These are phyloP conservation scores for Chelmon rostratus DNA, from an alignment of 2,797 vertebrate species.

Conservation along the genomic window DNA sequence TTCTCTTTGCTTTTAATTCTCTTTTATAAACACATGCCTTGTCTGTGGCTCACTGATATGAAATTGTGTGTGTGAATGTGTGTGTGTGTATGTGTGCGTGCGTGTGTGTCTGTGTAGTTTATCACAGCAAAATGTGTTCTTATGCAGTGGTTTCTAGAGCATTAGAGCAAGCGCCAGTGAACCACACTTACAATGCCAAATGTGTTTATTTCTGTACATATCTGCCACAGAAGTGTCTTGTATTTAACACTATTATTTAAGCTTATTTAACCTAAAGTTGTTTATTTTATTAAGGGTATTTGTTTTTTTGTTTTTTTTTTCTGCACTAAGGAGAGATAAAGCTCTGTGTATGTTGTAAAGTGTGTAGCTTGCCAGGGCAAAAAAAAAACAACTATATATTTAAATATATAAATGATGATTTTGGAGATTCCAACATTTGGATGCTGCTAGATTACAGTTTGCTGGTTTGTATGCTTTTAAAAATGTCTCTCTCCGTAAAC, in stretches of 20 bases:
- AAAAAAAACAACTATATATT: slow-evolving; percentile 78
- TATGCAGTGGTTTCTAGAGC: slow-evolving; percentile 83
- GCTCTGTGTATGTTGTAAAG: slow-evolving; percentile 88
- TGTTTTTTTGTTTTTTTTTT: slow-evolving; percentile 72
- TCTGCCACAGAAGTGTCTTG: slow-evolving; percentile 93
- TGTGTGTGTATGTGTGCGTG: slow-evolving; percentile 42
- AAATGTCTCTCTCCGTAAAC: slow-evolving; percentile 88
- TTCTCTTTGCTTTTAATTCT: slow-evolving; percentile 78
- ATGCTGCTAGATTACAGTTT: slow-evolving; percentile 94
- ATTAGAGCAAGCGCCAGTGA: slow-evolving; percentile 83
- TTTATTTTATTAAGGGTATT: slow-evolving; percentile 89
- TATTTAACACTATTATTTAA: slow-evolving; percentile 99
- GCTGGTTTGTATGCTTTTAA: slow-evolving; percentile 95
- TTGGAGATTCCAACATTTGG: slow-evolving; percentile 92
- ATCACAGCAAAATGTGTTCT: slow-evolving; percentile 83
- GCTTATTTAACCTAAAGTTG: slow-evolving; percentile 96
- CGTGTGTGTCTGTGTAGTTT: slow-evolving; percentile 51
- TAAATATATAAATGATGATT: slow-evolving; percentile 86
- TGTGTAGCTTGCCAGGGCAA: slow-evolving; percentile 87
- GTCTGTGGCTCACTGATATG: slow-evolving; percentile 89
- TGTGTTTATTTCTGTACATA: slow-evolving; percentile 95
- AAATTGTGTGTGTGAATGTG: slow-evolving; percentile 62
- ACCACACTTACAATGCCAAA: slow-evolving; percentile 89
- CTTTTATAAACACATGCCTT: slow-evolving; percentile 90
- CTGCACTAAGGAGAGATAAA: slow-evolving; percentile 88